Conservation (phyloP, 2,888 invertebrate species). For the Anagyrus pseudococci region DNA sequence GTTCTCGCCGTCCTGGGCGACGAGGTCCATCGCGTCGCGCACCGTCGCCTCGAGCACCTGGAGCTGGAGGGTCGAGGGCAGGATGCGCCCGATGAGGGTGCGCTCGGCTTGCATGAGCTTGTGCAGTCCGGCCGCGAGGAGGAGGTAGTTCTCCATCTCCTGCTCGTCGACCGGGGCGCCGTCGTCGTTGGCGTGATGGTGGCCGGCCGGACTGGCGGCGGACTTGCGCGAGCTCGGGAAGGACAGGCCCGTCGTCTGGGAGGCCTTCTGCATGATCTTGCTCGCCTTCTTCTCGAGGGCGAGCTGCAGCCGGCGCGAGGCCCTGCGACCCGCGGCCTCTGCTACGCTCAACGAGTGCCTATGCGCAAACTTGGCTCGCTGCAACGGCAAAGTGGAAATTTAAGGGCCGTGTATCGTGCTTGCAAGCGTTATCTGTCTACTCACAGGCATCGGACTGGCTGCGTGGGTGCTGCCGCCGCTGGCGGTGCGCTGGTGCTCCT, state of each 20-base stretch:
- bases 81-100: conserved; percentile 80
- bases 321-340: conserved; percentile 77
- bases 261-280: conserved; percentile 82
- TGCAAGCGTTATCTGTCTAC: no score
- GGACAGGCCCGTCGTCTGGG: conserved; percentile 80
- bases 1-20: conserved; percentile 86
- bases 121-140: conserved; percentile 81
- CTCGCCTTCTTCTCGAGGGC: conserved; percentile 76
- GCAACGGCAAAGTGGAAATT: conserved; percentile 38
- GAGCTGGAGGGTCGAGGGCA: conserved; percentile 81
- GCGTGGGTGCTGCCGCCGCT: conserved; percentile 78
- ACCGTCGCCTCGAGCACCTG: conserved; percentile 85
- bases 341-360: conserved; percentile 64
- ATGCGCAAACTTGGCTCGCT: conserved; percentile 75
- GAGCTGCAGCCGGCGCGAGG: conserved; percentile 83
- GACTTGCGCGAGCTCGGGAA: conserved; percentile 72
- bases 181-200: conserved; percentile 52
- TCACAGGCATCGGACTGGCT: conserved; percentile 70
- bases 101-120: conserved; percentile 89
- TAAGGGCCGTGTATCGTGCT: not conserved
- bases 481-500: conserved; percentile 80
- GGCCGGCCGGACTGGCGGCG: conserved; percentile 50
- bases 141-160: conserved; percentile 84
- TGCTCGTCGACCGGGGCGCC: conserved; percentile 70
- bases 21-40: conserved; percentile 81